phyloP scores from a whole-genome alignment of 64 coral and sea anemone genomes.

The Porites australiensis region DNA sequence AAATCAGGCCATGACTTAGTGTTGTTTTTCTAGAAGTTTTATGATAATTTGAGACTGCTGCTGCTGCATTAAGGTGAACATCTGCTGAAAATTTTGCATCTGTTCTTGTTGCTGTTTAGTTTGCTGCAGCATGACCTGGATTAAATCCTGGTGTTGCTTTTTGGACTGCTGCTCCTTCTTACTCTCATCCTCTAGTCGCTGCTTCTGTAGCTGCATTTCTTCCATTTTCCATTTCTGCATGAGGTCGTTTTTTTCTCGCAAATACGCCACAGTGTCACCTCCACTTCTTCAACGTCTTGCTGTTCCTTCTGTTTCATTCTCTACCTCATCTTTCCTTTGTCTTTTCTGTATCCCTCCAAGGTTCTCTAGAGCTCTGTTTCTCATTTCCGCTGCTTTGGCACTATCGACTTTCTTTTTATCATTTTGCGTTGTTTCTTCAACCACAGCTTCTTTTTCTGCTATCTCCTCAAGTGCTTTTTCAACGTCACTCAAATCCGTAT shows the following conservation, averaged over 20 bases:
- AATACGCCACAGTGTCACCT: neutral
- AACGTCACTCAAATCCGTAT: constrained; percentile 43
- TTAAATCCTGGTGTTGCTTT: constrained; percentile 66
- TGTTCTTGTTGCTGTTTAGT: constrained; percentile 70
- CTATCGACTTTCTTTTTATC: too few species aligned
- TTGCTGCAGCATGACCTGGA: too few species aligned
- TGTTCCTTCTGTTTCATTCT: too few species aligned
- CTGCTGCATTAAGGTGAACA: constrained; percentile 53
- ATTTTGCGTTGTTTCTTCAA: constrained; percentile 34
- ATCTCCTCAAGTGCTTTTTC: constrained; percentile 61
- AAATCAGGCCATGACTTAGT: constrained; percentile 17
- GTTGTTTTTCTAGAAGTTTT: constrained; percentile 56
- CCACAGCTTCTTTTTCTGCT: neutral
- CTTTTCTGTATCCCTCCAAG: neutral
- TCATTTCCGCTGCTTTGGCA: constrained; percentile 40
- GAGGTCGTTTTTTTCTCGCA: constrained; percentile 31
- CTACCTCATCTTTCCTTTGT: neutral
- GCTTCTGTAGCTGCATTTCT: constrained; percentile 51
- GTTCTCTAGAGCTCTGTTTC: constrained; percentile 13
- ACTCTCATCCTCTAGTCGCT: constrained; percentile 47
- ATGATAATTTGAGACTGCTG: constrained; percentile 59
- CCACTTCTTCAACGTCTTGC: constrained; percentile 9
- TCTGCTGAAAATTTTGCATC: constrained; percentile 65
- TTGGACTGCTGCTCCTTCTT: constrained; percentile 47
- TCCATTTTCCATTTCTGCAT: too few species aligned